These are phyloP conservation scores for Hemichromis elongatus DNA, from an alignment of 2,113 vertebrate species.

Conservation along the genomic window DNA sequence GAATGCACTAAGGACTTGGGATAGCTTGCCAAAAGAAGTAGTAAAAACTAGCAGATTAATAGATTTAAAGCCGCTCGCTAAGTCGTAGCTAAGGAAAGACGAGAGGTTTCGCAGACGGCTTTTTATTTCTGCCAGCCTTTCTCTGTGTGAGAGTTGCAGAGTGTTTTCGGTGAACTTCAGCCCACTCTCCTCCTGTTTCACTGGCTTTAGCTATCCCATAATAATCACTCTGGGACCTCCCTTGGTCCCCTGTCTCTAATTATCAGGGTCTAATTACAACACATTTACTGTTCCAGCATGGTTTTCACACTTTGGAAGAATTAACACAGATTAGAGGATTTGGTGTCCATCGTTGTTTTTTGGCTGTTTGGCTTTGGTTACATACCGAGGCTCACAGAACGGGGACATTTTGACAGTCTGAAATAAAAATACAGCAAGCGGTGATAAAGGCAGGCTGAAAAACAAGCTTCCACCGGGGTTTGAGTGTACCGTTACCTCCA, in stretches of 20 bases:
- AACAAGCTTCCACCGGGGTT: not conserved
- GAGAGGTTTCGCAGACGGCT: not conserved
- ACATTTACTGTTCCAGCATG: constrained; percentile 47
- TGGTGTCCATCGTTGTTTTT: constrained; percentile 40
- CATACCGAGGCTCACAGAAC: not conserved
- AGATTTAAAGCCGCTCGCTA: not conserved
- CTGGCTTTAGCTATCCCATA: constrained; percentile 53
- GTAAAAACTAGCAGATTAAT: not conserved
- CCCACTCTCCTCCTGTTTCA: constrained; percentile 62
- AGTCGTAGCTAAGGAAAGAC: not conserved
- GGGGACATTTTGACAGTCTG: not conserved
- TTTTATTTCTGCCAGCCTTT: not conserved
- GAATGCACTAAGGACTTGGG: not conserved
- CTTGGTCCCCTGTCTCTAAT: constrained; percentile 55
- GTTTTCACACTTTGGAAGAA: constrained; percentile 54
- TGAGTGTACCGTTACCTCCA: not conserved
- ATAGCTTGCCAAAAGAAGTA: not conserved
- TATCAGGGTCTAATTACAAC: constrained; percentile 64
- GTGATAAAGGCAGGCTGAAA: not conserved
- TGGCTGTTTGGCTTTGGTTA: constrained; percentile 7
- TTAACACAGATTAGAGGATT: constrained; percentile 55
- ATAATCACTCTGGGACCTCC: constrained; percentile 55
- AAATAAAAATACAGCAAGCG: not conserved
- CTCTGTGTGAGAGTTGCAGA: constrained; percentile 12
- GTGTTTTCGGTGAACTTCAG: constrained; percentile 34